A percentile compares a stretch with the other conserved stretches of the same genome.
These are phyloP conservation scores for Meiosimyza platycephala DNA, from an alignment of 2,888 invertebrate genomes.

Conservation along the genomic window DNA sequence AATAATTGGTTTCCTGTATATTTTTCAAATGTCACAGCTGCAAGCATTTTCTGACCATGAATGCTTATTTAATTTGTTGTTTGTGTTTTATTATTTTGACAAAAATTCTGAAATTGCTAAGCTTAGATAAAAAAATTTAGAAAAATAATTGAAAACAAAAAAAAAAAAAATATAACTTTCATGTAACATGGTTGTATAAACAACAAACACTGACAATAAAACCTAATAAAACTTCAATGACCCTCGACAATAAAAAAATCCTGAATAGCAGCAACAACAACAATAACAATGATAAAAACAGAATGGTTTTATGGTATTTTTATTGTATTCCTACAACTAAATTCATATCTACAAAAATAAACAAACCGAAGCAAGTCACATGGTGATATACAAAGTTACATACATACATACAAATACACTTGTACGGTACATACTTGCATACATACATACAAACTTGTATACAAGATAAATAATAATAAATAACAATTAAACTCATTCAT, in stretches of 20 bases:
- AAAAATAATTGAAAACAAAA: neutral
- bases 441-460: neutral
- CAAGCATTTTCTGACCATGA: no score
- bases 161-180: neutral
- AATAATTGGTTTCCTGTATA: no score
- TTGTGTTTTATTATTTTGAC: no score
- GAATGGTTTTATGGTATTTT: slow-evolving; percentile 1
- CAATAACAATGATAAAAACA: slow-evolving; percentile 24
- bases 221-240: slow-evolving; percentile 20
- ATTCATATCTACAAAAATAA: slow-evolving; percentile 4
- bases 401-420: neutral
- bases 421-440: neutral
- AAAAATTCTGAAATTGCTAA: no score
- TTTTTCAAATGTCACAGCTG: no score
- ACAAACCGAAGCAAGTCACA: slow-evolving; percentile 12
- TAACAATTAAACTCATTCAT: slow-evolving; percentile 51
- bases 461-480: slow-evolving; percentile 39
- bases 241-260: slow-evolving; percentile 23
- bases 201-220: slow-evolving; percentile 17
- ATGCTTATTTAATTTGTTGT: no score
- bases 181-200: neutral
- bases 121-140: no score
- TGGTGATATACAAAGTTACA: slow-evolving; percentile 20
- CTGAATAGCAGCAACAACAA: slow-evolving; percentile 11
- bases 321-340: slow-evolving; percentile 1